These are phyloP conservation scores for Montifringilla adamsi DNA, from an alignment of 2,113 vertebrate genomes.

Conservation along the genomic window DNA sequence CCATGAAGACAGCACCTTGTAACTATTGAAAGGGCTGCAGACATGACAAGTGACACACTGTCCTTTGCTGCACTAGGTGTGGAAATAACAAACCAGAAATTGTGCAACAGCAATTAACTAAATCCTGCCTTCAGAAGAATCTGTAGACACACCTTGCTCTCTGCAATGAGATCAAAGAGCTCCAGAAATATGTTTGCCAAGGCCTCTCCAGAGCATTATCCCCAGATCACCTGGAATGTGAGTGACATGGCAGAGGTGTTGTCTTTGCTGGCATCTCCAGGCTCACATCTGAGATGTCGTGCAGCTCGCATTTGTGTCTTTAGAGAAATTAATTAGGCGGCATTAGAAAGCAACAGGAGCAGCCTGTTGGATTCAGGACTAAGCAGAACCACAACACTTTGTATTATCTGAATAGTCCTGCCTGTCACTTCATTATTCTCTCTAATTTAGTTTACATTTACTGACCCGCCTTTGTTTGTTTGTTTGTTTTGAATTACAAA, in stretches of 20 bases:
- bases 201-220: slow-evolving; percentile 16
- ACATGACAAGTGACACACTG: not conserved
- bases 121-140: slow-evolving; percentile 10
- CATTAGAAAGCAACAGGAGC: not conserved
- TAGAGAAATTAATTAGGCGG: not conserved
- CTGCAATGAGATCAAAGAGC: slow-evolving; percentile 43
- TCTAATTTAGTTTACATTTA: not conserved
- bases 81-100: slow-evolving; percentile 25
- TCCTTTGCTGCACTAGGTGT: not conserved
- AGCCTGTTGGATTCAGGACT: not conserved
- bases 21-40: not conserved
- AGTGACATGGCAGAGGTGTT: not conserved
- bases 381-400: not conserved
- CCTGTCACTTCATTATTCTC: not conserved
- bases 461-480: not conserved
- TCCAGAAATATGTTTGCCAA: not conserved
- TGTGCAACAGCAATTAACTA: slow-evolving; percentile 32
- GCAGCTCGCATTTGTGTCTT: not conserved
- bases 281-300: not conserved
- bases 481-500: not conserved
- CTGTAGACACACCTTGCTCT: slow-evolving; percentile 33
- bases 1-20: not conserved
- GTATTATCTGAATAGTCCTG: not conserved
- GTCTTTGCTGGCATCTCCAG: not conserved
- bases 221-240: slow-evolving; percentile 13